Conservation (phyloP, 2,113 vertebrate genomes). For the Lepus timidus region DNA sequence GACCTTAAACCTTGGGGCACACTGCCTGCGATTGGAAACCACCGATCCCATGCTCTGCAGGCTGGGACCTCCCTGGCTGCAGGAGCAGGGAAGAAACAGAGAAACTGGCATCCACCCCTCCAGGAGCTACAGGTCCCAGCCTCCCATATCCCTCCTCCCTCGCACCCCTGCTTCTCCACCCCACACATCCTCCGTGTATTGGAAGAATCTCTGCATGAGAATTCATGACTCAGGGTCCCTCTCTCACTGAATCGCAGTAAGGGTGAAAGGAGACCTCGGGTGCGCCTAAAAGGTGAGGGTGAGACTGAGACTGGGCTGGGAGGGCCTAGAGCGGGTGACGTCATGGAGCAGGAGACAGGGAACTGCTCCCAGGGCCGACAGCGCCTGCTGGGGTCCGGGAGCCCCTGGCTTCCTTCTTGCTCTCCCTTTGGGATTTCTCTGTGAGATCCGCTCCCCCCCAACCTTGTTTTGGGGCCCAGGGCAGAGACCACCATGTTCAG, state of each 20-base stretch:
- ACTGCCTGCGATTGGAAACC: background rate
- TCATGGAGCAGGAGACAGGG: background rate
- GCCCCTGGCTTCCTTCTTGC: background rate
- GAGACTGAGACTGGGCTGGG: background rate
- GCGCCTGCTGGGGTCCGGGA: background rate
- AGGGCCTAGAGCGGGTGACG: background rate
- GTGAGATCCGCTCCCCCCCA: background rate
- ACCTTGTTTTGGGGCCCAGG: background rate
- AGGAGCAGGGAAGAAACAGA: background rate
- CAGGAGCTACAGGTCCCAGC: background rate
- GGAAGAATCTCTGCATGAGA: background rate
- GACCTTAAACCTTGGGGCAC: background rate
- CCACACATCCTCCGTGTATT: too few species aligned
- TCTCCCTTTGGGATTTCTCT: background rate
- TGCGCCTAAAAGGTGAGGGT: background rate
- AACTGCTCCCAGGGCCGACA: background rate
- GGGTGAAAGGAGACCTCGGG: background rate
- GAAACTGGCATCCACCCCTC: background rate
- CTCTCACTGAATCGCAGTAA: background rate
- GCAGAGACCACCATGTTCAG: conserved; percentile 5
- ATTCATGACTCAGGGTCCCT: background rate
- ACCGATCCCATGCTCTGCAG: background rate
- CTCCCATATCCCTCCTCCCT: background rate
- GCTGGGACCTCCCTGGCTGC: background rate
- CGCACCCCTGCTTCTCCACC: background rate